Evolutionary conservation across 1,140 invertebrate genomes (phyloP), one percentile per base, ranked within the genome.

Genomic region (Rhopalosiphum padi): DNA sequence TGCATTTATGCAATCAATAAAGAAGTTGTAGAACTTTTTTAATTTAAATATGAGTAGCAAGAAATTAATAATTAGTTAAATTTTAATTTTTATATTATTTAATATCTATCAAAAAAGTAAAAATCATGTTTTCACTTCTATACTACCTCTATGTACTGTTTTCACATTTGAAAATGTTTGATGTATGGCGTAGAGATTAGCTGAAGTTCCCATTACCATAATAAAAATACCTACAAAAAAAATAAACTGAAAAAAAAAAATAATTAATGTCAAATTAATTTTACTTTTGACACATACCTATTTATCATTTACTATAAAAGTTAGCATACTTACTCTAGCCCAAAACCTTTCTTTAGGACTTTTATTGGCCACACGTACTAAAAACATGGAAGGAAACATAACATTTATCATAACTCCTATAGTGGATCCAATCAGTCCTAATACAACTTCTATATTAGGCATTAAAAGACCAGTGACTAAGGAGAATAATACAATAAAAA

Each of bases 331-430:
- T 94, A 97, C 97, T 96, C 97, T 97, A 37, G 97, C 97, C 82
- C 97, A 94, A 25, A 97, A 94, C 94, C 96, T 96, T 95, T 98
- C 97, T 94, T 97, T 97, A 0, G 97, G 97, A 94, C 97, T 96
- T 95, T 97, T 97, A 60, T 95, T 96, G 21, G 96, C 97, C 82
- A 98, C 96, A 77, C 97, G 96, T 68, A 97, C 96, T 94, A 97
- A 97, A 95, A 97, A 97, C 22, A 96, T 96, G 3, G 98, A 97
- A 1, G 99, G 99, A 95, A 99, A 98, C 94, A 99, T 97, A 30
- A 99, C 96, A 94, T 98, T 99, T 94, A 99, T 98, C 93, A 98
- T 96, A n/a, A 98, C 97, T 9, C 99, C 99, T 94, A 99, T 98
- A 23, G 99, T 99, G 25, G 99, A 98, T 25, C 99, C 99, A 91